phyloP scores from a whole-genome alignment of 2,113 vertebrate species.

The Paralichthys olivaceus region DNA sequence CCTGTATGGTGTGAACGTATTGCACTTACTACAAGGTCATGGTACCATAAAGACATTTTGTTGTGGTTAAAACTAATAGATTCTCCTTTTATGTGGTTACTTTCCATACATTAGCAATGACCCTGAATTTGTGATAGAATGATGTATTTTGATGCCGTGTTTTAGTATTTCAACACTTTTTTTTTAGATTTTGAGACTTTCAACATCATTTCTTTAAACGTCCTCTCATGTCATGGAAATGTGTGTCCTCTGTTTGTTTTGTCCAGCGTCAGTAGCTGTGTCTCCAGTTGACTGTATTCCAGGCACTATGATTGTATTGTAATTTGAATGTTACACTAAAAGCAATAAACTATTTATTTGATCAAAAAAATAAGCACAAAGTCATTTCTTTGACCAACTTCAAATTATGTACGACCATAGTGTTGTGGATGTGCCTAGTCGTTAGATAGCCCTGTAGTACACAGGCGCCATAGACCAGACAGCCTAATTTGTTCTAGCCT shows the following conservation, averaged over 20 bases:
- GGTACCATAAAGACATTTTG: conserved; percentile 10
- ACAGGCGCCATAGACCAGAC: conserved; percentile 12
- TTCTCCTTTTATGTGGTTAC: not conserved
- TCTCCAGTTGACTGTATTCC: conserved; percentile 67
- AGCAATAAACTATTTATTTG: conserved; percentile 78
- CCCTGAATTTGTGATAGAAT: conserved; percentile 23
- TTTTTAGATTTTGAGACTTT: conserved; percentile 25
- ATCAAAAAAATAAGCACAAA: conserved; percentile 69
- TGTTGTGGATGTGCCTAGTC: conserved; percentile 73
- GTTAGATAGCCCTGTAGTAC: conserved; percentile 16
- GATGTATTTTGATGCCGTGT: conserved; percentile 40
- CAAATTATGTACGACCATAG: conserved; percentile 83
- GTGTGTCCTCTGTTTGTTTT: conserved; percentile 58
- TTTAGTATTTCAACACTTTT: conserved; percentile 3
- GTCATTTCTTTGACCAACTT: conserved; percentile 75
- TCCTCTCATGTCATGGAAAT: conserved; percentile 56
- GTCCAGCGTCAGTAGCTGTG: conserved; percentile 49
- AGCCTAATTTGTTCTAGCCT: conserved; percentile 16
- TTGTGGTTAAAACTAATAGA: conserved; percentile 26
- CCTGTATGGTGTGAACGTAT: conserved; percentile 19
- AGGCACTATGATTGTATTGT: conserved; percentile 85
- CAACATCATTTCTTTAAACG: conserved; percentile 5
- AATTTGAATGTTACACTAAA: conserved; percentile 79
- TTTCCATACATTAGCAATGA: not conserved
- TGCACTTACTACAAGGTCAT: conserved; percentile 12